Base-by-base conservation (phyloP, 2,113 vertebrate genomes). In the Lanius collurio region DNA sequence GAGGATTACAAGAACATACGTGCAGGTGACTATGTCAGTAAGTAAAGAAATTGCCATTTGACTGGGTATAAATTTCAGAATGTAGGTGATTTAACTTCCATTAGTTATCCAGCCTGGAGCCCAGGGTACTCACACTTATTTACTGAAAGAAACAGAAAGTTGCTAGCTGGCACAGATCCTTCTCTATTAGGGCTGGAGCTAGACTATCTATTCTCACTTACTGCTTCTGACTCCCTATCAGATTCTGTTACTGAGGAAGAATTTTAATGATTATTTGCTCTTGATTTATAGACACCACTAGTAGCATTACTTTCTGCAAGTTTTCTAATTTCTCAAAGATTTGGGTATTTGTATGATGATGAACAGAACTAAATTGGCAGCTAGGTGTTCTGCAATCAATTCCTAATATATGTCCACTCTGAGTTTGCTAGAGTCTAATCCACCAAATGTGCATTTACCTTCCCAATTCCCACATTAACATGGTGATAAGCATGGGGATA, bases 241-340 rank as follows among this genome's bases (percentile, higher is more conserved):
- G 75, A 86, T 88, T 90, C 70, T 83, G 47, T 63, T 93, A 60
- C 71, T 83, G 39, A 62, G 52, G 68, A 86, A 95, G 71, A 96
- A 94, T 94, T 83, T 88, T 93, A 90, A 90, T 86, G 71, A 75
- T 27, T 96, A 76, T 93, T 91, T 93, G 71, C 63, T 64, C 39
- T 65, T 80, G 63, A 93, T 87, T 85, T 87, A 80, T 3, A 90
- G 39, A 67, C 55, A 74, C 19, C 33, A 47, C 52, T 79, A 44
- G 24, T 31, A 86, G 47, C 47, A 74, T 52, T 93, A 67, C 39
- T 62, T 93, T 94, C 80, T 74, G 46, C 47, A 84, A 81, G 79
- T 87, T 91, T 90, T 84, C 56, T 89, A 92, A 94, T 84, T 81
- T 60, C 62, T 89, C 41, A 71, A 94, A 89, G 31, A 12, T 87